Evolutionary conservation across 30 jellyfish, hydroid and myxozoan species (phyloP), one percentile per base, ranked within the genome.

Genomic region (Aurelia aurita): DNA sequence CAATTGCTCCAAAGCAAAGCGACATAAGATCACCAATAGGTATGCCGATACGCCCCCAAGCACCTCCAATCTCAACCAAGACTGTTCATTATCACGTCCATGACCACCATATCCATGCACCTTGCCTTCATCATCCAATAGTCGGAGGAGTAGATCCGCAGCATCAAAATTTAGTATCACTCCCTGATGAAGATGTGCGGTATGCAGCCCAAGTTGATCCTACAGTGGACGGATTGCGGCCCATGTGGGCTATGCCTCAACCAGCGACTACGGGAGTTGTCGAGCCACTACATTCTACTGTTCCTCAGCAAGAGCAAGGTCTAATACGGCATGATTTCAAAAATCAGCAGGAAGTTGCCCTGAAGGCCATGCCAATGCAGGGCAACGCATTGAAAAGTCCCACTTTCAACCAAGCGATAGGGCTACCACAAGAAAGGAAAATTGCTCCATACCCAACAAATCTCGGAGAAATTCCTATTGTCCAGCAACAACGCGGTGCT

Each of bases 71-170:
- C 14, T 13, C 67, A 55, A 55, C 67, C 1, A 55, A 71, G 9
- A 31, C 67, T 29, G 84, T 71, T 3, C 84, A 71, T 47, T 71
- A 20, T 47, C 84, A 71, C 5, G 49, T 31, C 22, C 84, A 71
- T 46, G 84, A 71, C 25, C 84, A 71, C 51, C 84, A 71, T 13
- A 71, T 71, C 14, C 69, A 39, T 46, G 25, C 84, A 29, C 84
- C 84, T 14, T 71, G 69, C 31, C 10, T 71, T 22, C 84, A 71
- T 32, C 67, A 55, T 22, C 29, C 29, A 19, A 13, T 55, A 11
- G 28, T n/a, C 12, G 14, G 29, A 55, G 25, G 29, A 3, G 67
- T 55, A 19, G 67, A 55, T n/a, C 29, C 25, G 12, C 67, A 55
- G 14, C 67, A 55, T 22, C 67, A 22, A n/a, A 55, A 22, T 19